A percentile compares a stretch with the other conserved stretches of the same genome.
Evolutionary conservation across 1,140 invertebrate genomes (phyloP).

Genomic region (Aphaenogaster ashmeadi): DNA sequence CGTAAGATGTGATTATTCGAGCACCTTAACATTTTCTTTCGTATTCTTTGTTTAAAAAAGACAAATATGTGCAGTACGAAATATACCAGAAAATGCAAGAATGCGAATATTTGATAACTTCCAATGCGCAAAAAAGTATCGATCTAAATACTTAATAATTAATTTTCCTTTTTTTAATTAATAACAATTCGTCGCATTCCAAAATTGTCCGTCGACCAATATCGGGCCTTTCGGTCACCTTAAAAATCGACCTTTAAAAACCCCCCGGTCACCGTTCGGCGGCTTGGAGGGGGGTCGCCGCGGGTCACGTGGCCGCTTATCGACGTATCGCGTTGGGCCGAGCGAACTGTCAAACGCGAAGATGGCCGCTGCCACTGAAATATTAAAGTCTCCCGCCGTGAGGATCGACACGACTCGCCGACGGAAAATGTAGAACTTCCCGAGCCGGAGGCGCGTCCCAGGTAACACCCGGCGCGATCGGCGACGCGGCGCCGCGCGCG

Average conservation of each 20-base stretch:
- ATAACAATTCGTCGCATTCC: no score
- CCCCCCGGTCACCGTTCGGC: neutral
- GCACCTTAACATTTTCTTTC: no score
- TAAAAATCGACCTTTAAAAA: slow-evolving; percentile 19
- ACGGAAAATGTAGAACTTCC: slow-evolving; percentile 80
- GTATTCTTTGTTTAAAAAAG: no score
- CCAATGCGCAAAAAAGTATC: no score
- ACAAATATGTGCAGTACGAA: no score
- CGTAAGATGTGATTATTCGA: no score
- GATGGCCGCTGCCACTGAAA: slow-evolving; percentile 82
- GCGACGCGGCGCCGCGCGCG: slow-evolving; percentile 2
- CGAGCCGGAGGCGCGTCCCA: slow-evolving; percentile 68
- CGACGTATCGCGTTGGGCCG: slow-evolving; percentile 78
- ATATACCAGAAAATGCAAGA: no score
- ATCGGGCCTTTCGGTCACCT: neutral
- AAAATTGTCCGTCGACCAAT: neutral
- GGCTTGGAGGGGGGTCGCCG: neutral
- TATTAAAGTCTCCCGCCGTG: slow-evolving; percentile 77
- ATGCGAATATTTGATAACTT: no score
- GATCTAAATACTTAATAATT: no score
- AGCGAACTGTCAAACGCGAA: slow-evolving; percentile 75
- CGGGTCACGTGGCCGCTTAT: slow-evolving; percentile 79
- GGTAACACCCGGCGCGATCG: slow-evolving; percentile 73
- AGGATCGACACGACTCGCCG: slow-evolving; percentile 65
- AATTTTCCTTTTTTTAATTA: no score